Evolutionary conservation across 2,113 vertebrate genomes (phyloP), one percentile per base, ranked within the genome.

Genomic region (Gorsachius goisagi): DNA sequence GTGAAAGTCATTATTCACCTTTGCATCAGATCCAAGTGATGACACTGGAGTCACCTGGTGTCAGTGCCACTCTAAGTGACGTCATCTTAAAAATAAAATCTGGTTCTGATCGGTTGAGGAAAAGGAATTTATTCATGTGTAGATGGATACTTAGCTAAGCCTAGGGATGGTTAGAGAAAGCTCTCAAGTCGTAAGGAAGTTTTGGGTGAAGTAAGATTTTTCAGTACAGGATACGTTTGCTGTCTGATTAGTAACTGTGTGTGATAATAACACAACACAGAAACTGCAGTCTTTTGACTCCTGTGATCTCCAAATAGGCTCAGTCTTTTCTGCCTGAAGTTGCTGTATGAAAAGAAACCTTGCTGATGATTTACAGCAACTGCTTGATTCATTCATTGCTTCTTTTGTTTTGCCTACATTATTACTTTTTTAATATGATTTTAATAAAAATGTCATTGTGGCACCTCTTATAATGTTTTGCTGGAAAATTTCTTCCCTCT

Each of bases 381-480:
- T 74, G 4, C 18, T 77, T 47, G 12, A 82, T 79, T 56, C 4
- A 23, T 39, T 71, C 22, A 19, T 56, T 91, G 22, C 5, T 68
- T 45, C 78, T 60, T 53, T 88, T 35, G 17, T 56, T 41, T 88
- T 81, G 16, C 26, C 39, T 60, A 44, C 12, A 3, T 77, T 62
- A 77, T 80, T 92, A 68, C 19, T 85, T 91, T 63, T 28, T 67
- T 68, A 90, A 59, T 80, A 22, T 52, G 73, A 59, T 90, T 88
- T 92, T 89, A 90, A 90, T 90, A 60, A 67, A 81, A 79, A 69
- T 69, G 20, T 45, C 39, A 33, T 44, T 39, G 26, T 84, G 37
- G 9, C 20, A 52, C 3, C 30, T 89, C 55, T 63, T 84, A 23
- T 7, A 69, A 47, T 7, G 22, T 35, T 93, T 89, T 83, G 5